These are phyloP conservation scores for Andrena praecox DNA, from an alignment of 2,888 invertebrate genomes.

Conservation along the genomic window DNA sequence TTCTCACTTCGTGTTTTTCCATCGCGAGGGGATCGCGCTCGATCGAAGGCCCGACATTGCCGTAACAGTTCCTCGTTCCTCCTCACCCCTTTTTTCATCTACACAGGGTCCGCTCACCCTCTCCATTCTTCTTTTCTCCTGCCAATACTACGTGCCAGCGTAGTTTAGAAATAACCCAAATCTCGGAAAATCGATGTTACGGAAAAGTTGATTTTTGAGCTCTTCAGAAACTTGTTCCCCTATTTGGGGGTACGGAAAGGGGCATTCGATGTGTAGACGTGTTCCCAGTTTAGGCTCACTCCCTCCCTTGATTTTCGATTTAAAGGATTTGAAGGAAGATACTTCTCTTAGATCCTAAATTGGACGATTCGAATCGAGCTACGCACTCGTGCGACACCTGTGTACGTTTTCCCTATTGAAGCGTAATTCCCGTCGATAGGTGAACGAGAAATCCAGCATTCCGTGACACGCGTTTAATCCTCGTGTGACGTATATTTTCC, in stretches of 20 bases:
- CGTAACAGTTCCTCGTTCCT: conserved; percentile 40
- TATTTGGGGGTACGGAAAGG: neutral
- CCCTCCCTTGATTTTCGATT: neutral
- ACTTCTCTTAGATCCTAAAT: neutral
- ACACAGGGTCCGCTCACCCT: neutral
- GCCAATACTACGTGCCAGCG: neutral
- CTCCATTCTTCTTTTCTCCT: neutral
- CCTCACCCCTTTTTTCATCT: neutral
- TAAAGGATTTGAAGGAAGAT: neutral
- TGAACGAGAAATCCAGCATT: conserved; percentile 38
- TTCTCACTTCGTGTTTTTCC: conserved; percentile 63
- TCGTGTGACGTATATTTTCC: conserved; percentile 53
- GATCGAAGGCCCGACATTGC: conserved; percentile 59
- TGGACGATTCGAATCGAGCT: neutral
- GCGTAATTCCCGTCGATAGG: neutral
- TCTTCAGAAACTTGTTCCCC: too few relatives aligned
- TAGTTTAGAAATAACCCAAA: neutral
- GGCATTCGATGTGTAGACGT: neutral
- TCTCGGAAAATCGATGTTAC: too few relatives aligned
- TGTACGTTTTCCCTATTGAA: neutral
- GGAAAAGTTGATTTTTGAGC: too few relatives aligned
- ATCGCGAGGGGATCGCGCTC: conserved; percentile 38
- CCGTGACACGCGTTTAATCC: conserved; percentile 57
- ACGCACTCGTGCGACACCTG: neutral
- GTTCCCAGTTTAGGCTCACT: too few relatives aligned